Conservation (phyloP, 2,113 vertebrate species). For the Cinclus cinclus region DNA sequence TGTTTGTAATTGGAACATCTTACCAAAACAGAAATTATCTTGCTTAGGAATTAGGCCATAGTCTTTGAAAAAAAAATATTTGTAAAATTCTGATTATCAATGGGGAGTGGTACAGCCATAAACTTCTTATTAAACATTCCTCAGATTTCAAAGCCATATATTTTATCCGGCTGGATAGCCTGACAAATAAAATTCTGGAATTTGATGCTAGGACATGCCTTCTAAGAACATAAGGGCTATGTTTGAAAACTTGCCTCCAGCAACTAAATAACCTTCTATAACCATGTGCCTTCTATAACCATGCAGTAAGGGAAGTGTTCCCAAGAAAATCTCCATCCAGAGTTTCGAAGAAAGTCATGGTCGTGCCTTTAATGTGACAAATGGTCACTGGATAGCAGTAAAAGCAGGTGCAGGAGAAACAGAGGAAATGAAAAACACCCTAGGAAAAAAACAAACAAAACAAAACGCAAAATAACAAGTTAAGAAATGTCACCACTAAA, state of each 20-base stretch:
- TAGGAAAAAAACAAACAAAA: neutral
- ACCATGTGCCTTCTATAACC: neutral
- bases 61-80: neutral
- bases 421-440: neutral
- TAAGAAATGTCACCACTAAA: neutral
- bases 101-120: neutral
- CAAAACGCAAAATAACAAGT: neutral
- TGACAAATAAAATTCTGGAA: neutral
- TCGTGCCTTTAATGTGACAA: neutral
- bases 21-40: neutral
- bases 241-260: neutral
- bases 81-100: neutral
- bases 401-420: neutral
- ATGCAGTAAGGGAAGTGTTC: rapidly evolving
- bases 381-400: neutral
- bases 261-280: too few relatives aligned
- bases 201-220: neutral
- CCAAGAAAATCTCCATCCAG: neutral
- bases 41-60: neutral
- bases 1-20: neutral
- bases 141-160: neutral
- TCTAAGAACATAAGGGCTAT: neutral
- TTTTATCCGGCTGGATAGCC: neutral
- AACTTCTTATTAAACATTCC: neutral
- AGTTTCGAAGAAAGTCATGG: neutral